These are phyloP conservation scores for Morpho helenor DNA, from an alignment of 2,888 invertebrate species.

Conservation along the genomic window DNA sequence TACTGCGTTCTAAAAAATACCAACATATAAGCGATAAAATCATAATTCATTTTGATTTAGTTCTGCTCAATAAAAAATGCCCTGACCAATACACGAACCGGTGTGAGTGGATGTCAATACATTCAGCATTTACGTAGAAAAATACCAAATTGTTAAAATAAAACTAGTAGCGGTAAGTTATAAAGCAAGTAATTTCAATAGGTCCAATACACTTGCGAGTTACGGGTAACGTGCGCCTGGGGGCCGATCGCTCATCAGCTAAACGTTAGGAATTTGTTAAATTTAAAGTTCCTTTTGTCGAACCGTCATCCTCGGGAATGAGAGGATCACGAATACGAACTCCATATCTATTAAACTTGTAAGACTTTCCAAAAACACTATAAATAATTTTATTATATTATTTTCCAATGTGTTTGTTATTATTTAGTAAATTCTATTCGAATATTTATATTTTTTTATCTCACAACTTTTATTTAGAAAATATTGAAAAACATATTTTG, in stretches of 20 bases:
- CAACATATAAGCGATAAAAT: too few relatives aligned
- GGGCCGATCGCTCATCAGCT: slow-evolving; percentile 59
- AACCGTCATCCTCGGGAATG: slow-evolving; percentile 37
- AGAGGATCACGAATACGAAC: slow-evolving; percentile 40
- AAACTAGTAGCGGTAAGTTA: slow-evolving; percentile 24
- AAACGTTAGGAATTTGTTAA: slow-evolving; percentile 52
- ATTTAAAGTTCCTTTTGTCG: slow-evolving; percentile 48
- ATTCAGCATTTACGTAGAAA: too few relatives aligned
- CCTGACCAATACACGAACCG: too few relatives aligned
- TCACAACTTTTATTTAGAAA: too few relatives aligned
- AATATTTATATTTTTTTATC: too few relatives aligned
- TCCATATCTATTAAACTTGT: neutral
- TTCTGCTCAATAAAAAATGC: too few relatives aligned
- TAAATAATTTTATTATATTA: neutral
- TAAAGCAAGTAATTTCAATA: slow-evolving; percentile 30
- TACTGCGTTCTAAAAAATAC: too few relatives aligned
- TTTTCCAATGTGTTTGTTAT: too few relatives aligned
- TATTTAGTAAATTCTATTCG: too few relatives aligned
- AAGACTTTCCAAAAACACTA: neutral
- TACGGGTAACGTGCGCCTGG: slow-evolving; percentile 36
- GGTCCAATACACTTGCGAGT: slow-evolving; percentile 27
- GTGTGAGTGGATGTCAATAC: too few relatives aligned
- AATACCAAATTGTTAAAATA: neutral
- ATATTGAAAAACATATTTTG: too few relatives aligned
- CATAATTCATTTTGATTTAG: too few relatives aligned